Evolutionary conservation across 2,888 invertebrate genomes (phyloP).

Genomic region (Piscicola geometra): DNA sequence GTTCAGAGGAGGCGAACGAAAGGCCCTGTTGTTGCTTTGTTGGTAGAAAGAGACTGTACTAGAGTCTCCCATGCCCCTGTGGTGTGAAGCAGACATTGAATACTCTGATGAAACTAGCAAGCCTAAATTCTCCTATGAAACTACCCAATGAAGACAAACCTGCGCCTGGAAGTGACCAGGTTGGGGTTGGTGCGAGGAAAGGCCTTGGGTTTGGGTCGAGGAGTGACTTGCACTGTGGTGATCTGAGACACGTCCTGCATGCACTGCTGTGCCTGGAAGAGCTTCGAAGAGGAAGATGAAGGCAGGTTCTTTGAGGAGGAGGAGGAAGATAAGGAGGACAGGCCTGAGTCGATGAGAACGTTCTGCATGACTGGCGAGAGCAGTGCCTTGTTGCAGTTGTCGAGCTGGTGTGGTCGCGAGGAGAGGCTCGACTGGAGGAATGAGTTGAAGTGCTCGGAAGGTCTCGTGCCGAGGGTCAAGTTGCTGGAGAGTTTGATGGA

Average conservation of each 20-base stretch:
- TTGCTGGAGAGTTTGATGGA: not conserved
- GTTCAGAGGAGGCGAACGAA: not conserved
- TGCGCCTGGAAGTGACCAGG: conserved; percentile 50
- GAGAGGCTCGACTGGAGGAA: conserved; percentile 5
- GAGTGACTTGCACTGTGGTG: conserved; percentile 45
- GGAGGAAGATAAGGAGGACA: conserved; percentile 17
- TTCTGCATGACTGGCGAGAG: conserved; percentile 29
- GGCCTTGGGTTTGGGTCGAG: conserved; percentile 49
- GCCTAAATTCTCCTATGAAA: too few species aligned
- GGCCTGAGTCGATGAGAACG: conserved; percentile 24
- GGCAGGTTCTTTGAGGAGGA: conserved; percentile 17
- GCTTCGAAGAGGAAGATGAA: not conserved
- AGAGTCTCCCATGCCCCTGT: not conserved
- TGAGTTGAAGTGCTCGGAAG: not conserved
- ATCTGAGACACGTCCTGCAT: conserved; percentile 44
- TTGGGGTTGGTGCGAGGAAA: conserved; percentile 55
- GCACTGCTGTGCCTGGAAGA: not conserved
- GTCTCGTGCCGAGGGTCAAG: not conserved
- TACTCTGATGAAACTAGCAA: too few species aligned
- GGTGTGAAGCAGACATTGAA: too few species aligned
- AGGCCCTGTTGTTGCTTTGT: not conserved
- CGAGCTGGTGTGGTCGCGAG: not conserved
- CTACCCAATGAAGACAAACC: conserved; percentile 11
- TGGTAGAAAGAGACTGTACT: not conserved
- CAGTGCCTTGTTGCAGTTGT: not conserved